Base-by-base conservation (phyloP, 2,797 vertebrate genomes). In the Melanotaenia pygmaea region DNA sequence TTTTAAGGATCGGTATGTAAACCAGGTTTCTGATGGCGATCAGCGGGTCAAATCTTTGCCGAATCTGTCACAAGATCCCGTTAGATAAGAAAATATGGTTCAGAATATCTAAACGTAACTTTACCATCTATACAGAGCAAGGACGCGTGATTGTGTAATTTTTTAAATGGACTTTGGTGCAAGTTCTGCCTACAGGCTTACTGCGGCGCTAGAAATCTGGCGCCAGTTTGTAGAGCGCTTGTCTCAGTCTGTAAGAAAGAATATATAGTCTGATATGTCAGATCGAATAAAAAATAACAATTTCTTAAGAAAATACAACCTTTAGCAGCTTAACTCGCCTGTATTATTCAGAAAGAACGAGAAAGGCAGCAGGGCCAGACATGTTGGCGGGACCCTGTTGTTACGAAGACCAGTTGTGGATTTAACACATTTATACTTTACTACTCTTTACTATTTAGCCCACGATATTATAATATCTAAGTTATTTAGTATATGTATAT, bases 341-440 rank as follows among this genome's bases (percentile, higher is more conserved):
- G 6, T 35, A 6, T 26, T 22, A 5, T 16, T 60, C 2, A 5
- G 43, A 13, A 57, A 14, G 40, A 69, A 32, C 22, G 24, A 37
- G 11, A 22, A 59, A 0, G 5, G 12, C 37, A 5, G 37, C 5
- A 3, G 7, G 14, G 14, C 0, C 34, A 32, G 16, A 8, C 34
- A 16, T 68, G 65, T 85, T 90, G 89, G 91, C 89, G 89, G 91
- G 89, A 91, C 82, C 69, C 22, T 40, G 68, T 3, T 64, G 43
- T 35, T 40, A 7, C 1, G 7, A 18, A 8, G 4, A 12, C 1
- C 6, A 51, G 3, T 8, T 20, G 9, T 2, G 3, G 2, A 5
- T 78, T 61, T 16, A 56, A 64, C 20, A 0, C 1, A 6, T 4
- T 7, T 1, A 22, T 14, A 14, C 11, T 0, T 30, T 1, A 0